These are phyloP conservation scores for Actenoides lindsayi DNA, from an alignment of 2,113 vertebrate genomes.

Conservation along the genomic window DNA sequence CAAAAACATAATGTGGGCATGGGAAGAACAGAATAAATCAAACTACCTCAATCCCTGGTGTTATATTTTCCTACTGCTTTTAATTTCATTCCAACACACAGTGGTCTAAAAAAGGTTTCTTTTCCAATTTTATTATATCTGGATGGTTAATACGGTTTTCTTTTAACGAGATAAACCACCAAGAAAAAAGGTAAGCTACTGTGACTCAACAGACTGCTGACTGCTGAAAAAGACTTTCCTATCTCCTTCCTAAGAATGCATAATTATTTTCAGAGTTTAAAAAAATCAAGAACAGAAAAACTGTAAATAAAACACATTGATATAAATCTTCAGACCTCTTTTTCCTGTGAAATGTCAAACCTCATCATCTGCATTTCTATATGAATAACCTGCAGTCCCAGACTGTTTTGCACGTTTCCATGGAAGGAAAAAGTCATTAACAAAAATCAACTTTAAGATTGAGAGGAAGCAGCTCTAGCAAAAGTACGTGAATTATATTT, in stretches of 20 bases:
- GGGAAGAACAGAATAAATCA: background rate
- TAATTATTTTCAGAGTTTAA: background rate
- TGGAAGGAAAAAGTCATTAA: background rate
- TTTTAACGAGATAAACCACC: background rate
- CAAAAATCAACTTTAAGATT: constrained; percentile 26
- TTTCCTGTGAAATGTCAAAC: constrained; percentile 20
- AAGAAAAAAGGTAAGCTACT: background rate
- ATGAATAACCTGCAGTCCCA: background rate
- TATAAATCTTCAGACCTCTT: background rate
- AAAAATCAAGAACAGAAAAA: background rate
- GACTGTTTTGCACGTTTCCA: background rate
- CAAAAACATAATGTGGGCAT: background rate
- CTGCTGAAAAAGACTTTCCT: background rate
- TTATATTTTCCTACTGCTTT: background rate
- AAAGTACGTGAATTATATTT: background rate
- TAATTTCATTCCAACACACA: background rate
- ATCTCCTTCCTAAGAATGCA: background rate
- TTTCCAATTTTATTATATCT: background rate
- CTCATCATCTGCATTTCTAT: background rate
- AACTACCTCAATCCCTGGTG: background rate
- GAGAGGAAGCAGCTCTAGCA: constrained; percentile 27
- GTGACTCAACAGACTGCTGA: background rate
- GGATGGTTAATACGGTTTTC: background rate
- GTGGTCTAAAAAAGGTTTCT: background rate
- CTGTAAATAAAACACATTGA: background rate